Evolutionary conservation across 2,113 vertebrate species (phyloP).

Genomic region (Paradoxurus hermaphroditus): DNA sequence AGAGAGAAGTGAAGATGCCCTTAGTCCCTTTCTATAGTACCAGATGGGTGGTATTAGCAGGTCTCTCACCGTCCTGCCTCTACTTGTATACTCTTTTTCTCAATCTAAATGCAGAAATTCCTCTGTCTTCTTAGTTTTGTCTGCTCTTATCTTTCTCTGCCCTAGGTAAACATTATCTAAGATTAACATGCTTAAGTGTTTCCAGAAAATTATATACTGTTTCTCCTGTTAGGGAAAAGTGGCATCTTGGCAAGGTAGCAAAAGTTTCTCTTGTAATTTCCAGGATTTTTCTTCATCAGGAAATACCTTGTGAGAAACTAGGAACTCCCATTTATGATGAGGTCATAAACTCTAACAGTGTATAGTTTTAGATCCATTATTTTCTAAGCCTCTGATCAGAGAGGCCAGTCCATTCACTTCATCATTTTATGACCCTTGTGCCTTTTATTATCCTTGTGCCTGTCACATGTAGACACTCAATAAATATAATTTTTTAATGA

Average conservation of each 20-base stretch:
- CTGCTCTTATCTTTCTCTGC: neutral
- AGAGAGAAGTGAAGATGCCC: neutral
- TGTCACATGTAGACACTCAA: neutral
- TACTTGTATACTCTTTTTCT: neutral
- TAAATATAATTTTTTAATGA: neutral
- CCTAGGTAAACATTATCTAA: neutral
- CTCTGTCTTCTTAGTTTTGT: neutral
- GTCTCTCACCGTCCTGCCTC: neutral
- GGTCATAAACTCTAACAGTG: neutral
- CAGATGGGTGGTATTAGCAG: fast-evolving
- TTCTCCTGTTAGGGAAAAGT: neutral
- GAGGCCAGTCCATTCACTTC: neutral
- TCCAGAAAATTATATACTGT: neutral
- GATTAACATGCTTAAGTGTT: neutral
- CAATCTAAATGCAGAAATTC: neutral
- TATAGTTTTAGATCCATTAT: neutral
- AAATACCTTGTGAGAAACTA: neutral
- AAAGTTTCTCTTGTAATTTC: neutral
- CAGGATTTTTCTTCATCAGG: neutral
- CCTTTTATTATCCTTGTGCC: neutral
- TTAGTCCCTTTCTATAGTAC: neutral
- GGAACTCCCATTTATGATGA: neutral
- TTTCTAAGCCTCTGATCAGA: neutral
- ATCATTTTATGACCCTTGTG: neutral
- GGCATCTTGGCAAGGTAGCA: neutral